phyloP scores from a whole-genome alignment of 2,888 invertebrate genomes.

The Lamproptera curius region DNA sequence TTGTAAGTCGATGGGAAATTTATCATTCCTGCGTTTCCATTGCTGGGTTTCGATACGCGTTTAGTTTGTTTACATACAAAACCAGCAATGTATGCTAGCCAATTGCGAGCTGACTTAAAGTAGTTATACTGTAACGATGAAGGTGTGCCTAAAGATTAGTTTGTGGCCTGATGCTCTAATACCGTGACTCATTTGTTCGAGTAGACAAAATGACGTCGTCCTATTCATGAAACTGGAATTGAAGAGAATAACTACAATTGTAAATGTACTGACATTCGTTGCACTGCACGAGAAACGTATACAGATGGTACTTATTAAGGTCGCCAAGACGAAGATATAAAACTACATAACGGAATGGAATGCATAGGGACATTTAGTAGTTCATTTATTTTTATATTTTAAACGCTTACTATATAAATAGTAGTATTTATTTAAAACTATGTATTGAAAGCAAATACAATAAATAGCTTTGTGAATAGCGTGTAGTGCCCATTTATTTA shows the following conservation, averaged over 20 bases:
- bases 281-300: not conserved
- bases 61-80: not conserved
- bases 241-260: slow-evolving; percentile 10
- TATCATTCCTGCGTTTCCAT: slow-evolving; percentile 5
- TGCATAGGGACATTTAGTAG: too few species aligned
- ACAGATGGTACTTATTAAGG: not conserved
- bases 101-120: not conserved
- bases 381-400: too few species aligned
- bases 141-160: slow-evolving; percentile 26
- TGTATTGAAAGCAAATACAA: too few species aligned
- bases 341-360: too few species aligned
- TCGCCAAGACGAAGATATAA: not conserved
- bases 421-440: too few species aligned
- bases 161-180: slow-evolving; percentile 16
- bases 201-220: slow-evolving; percentile 6
- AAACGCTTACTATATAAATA: too few species aligned
- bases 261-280: not conserved
- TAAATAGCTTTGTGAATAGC: too few species aligned
- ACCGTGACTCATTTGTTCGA: slow-evolving; percentile 10
- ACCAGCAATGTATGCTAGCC: slow-evolving; percentile 5
- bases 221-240: slow-evolving; percentile 10
- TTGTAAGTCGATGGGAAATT: slow-evolving; percentile 6
- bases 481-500: too few species aligned
- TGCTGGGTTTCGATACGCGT: slow-evolving; percentile 3
- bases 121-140: not conserved